phyloP scores from a whole-genome alignment of 2,888 invertebrate genomes.

The Hypomecis atomaria region DNA sequence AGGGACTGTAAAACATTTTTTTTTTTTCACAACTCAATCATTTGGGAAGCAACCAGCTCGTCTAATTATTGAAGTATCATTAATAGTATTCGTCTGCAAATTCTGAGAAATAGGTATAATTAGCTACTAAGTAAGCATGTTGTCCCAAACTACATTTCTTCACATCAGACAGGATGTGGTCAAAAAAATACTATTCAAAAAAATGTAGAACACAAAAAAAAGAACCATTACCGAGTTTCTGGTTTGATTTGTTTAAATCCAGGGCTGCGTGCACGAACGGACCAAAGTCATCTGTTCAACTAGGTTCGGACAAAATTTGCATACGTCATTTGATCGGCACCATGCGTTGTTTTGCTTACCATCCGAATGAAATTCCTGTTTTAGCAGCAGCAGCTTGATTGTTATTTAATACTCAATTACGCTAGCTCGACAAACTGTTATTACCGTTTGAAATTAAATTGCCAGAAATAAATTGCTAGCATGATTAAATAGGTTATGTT shows the following conservation, averaged over 20 bases:
- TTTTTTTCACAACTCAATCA: too few species aligned
- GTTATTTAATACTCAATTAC: slow-evolving; percentile 15
- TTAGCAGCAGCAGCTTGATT: slow-evolving; percentile 7
- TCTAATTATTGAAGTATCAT: too few species aligned
- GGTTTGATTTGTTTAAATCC: background rate
- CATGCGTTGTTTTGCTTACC: slow-evolving; percentile 19
- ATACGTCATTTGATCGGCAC: slow-evolving; percentile 18
- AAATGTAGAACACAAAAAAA: too few species aligned
- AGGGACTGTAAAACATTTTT: too few species aligned
- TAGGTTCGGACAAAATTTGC: slow-evolving; percentile 13
- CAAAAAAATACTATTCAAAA: too few species aligned
- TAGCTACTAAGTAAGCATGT: too few species aligned
- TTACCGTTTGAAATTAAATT: slow-evolving; percentile 17
- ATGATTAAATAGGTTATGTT: slow-evolving; percentile 7
- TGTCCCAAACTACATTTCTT: too few species aligned
- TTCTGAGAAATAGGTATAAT: too few species aligned
- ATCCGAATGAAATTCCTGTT: slow-evolving; percentile 13
- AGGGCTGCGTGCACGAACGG: background rate
- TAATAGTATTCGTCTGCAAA: too few species aligned
- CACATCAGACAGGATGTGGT: too few species aligned
- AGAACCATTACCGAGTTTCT: too few species aligned
- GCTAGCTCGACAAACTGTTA: slow-evolving; percentile 14
- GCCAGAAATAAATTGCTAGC: slow-evolving; percentile 1
- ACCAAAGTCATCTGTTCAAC: slow-evolving; percentile 3
- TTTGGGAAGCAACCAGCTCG: too few species aligned